Evolutionary conservation across 2,113 vertebrate genomes (phyloP).

Genomic region (Ramphastos sulfuratus): DNA sequence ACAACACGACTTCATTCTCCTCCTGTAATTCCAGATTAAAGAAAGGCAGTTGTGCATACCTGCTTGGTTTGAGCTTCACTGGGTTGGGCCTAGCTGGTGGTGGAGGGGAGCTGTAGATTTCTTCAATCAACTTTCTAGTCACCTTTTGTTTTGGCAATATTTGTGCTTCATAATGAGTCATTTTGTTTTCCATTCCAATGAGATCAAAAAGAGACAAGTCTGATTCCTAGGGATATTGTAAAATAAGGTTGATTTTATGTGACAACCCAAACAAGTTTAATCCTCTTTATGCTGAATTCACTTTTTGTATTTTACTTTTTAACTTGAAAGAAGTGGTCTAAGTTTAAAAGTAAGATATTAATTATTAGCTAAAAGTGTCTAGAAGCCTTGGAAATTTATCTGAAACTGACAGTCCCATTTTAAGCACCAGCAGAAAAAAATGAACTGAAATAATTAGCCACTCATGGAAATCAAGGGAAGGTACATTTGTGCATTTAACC

Average conservation of each 20-base stretch:
- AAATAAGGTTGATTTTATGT: background rate
- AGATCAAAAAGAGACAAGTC: conserved; percentile 87
- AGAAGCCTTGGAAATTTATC: background rate
- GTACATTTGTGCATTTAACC: background rate
- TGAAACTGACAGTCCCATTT: background rate
- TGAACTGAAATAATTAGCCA: background rate
- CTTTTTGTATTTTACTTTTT: background rate
- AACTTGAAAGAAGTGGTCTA: background rate
- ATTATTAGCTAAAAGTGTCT: background rate
- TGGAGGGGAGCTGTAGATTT: conserved; percentile 84
- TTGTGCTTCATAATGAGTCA: conserved; percentile 86
- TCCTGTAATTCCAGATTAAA: background rate
- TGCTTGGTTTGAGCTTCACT: conserved; percentile 90
- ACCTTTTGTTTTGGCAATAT: conserved; percentile 87
- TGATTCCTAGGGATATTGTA: conserved; percentile 69
- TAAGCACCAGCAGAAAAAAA: background rate
- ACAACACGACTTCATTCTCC: background rate
- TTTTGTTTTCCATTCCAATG: conserved; percentile 84
- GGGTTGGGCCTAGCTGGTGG: conserved; percentile 78
- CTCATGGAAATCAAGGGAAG: background rate
- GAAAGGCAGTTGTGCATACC: conserved; percentile 62
- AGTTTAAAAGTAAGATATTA: background rate
- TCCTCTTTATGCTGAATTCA: background rate
- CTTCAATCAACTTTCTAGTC: conserved; percentile 88
- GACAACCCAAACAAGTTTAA: background rate